Evolutionary conservation across 2,888 invertebrate genomes (phyloP), one percentile per base, ranked within the genome.

Genomic region (Cryptus viduatorius): DNA sequence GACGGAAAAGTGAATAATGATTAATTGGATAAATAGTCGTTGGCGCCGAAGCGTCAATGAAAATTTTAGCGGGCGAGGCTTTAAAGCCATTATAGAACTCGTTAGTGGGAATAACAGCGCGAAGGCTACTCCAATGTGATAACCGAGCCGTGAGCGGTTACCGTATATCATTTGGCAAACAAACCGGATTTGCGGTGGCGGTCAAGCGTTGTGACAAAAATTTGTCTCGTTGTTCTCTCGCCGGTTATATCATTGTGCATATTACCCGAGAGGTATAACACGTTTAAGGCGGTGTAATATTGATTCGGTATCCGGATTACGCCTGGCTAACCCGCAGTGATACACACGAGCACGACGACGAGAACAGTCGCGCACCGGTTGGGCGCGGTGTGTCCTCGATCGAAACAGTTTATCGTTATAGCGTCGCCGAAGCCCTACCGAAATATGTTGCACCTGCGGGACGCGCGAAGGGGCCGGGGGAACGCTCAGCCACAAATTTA

Each of bases 381-480:
- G 29, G 61, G 61, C 65, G 67, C 48, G 82, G 76, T 79, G 44
- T 77, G 82, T 79, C 72, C 79, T 75, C 75, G 69, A 81, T 84
- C 82, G 81, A 79, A 77, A 82, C 84, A 73, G 84, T 85, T 79
- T 77, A 79, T 85, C 72, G 82, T 79, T 82, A 73, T 68, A 61
- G 82, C 67, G 72, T 76, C 72, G 87, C 85, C 53, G 71, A 73
- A 80, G 50, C 61, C 85, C 79, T 56, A 65, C 82, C 73, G 68
- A 90, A 90, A 90, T 90, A 87, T 90, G 89, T 90, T 87, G 90
- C 87, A 90, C 90, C 90, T 90, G 89, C 88, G 89, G 90, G 90
- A 89, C 87, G 56, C 19, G 4, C 56, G 56, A 12, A 10, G 24
- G 12, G 53, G 16, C n/a, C 29, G 76, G 3, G 82, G 76, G 56